Evolutionary conservation across 2,888 invertebrate genomes (phyloP), one percentile per base, ranked within the genome.

Genomic region (Drosophila limbata): DNA sequence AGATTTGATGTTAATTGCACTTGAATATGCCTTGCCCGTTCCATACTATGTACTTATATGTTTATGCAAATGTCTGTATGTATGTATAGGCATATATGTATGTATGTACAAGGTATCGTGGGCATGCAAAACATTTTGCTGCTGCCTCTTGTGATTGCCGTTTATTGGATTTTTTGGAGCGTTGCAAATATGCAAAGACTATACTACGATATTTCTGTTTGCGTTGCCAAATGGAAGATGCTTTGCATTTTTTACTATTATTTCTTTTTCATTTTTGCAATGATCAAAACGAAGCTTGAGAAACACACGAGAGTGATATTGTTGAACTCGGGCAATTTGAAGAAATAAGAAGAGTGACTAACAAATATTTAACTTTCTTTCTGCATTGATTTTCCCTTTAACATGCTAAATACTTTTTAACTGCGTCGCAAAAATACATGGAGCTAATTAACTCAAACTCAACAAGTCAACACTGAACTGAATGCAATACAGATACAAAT

Each of bases 141-240:
- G 63, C 55, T 87, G 67, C 71, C 82, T 62, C 72, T 87, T 83
- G 80, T 75, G 86, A 88, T 88, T 83, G 83, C 84, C 79, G 71
- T 68, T 84, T 84, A 84, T 89, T 87, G 77, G 84, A 81, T 74
- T 84, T 84, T 84, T 84, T 84, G 79, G 84, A 84, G 84, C 84
- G 84, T 84, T 87, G 73, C 88, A 77, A 84, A 74, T 81, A 88
- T 88, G 83, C 83, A 88, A 85, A 80, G 79, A 85, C 84, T 69
- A 78, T 53, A 73, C 73, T 55, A 47, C 44, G 60, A 78, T 62
- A 69, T 35, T 79, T 62, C 67, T 21, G 5, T 21, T 21, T 73
- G 65, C 57, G 65, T 73, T 80, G 65, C 55, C 76, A 77, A 77
- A 77, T 74, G 60, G 74, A 64, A 76, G 73, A 78, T 78, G 77